Evolutionary conservation across 2,113 vertebrate species (phyloP), one percentile per base, ranked within the genome.

Genomic region (Terrapene triunguis): DNA sequence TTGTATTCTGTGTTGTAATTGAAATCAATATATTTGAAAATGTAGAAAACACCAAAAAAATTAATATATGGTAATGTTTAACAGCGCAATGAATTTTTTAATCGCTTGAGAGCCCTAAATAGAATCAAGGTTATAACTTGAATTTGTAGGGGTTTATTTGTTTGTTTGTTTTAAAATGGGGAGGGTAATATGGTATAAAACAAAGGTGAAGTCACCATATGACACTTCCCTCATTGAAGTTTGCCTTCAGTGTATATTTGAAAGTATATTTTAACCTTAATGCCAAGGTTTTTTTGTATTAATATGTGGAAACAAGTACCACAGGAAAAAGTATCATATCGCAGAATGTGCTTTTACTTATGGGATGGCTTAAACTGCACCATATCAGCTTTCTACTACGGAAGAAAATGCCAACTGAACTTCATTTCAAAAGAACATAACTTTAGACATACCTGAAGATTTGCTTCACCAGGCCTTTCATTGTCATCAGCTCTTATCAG

Each of bases 391-490:
- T 96, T 65, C 62, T 91, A 50, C 81, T 89, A 78, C 53, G 57
- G 38, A 84, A 86, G 6, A 53, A 5, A 92, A 13, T 5, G 55
- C 92, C 80, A 96, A 91, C 5, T 88, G 57, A 62, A 62, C 5
- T 86, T 51, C 76, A 79, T 25, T 82, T 32, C 47, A 95, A 80
- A 88, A 76, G 48, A 54, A 24, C 3, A 78, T 12, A 47, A 69
- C 13, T 29, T 72, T 12, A 89, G 55, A 97, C 91, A 16, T 96
- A 99, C 99, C 98, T 99, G 98, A 97, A 99, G 98, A 95, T 99
- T 98, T 93, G 98, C 98, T 95, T 99, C 99, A 88, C 98, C 97
- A 16, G 98, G 97, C 96, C 98, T 98, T 98, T 99, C 99, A 97
- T 98, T 98, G 96, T 98, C 98, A 82, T 98, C 99, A 2, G 98